Base-by-base conservation (phyloP, 2,797 vertebrate species). In the Liparis tanakae region DNA sequence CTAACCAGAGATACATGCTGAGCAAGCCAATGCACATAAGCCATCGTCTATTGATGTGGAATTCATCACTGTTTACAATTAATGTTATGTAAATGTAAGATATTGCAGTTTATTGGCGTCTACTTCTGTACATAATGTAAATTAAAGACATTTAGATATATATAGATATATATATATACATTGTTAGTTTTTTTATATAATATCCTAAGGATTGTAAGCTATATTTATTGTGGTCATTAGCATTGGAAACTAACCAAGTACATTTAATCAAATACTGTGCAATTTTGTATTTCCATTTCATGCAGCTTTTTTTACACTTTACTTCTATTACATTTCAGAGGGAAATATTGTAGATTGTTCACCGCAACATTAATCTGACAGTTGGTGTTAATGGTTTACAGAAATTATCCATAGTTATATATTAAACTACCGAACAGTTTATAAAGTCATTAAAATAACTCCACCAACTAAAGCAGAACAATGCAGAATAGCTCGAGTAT, bases 111-210 rank as follows among this genome's bases (percentile, higher is more conserved):
- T 73, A 56, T 79, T 65, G 78, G 72, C 58, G 68, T 88, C 87
- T 80, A 85, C 75, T 88, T 91, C 84, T 91, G 88, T 91, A 92
- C 60, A 88, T 86, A 88, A 74, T 90, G 72, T 92, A 92, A 90
- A 91, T 92, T 90, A 89, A 91, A 92, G 60, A 70, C 85, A 86
- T 88, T 86, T 86, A 90, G 78, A 84, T 88, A 89, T 85, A 78
- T 88, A 84, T 88, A 89, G 84, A 79, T 88, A 84, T 88, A 89
- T 85, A 79, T 88, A 79, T 88, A 81, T 59, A 15, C 63, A 51
- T 48, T 63, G 14, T 60, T 79, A 76, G 63, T 62, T 69, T 82
- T 82, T 85, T 78, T 51, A 71, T 76, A 12, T 83, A 66, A 57
- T 63, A 69, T 64, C 41, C 12, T 46, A 68, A 61, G 18, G 4